Conservation (phyloP, 2,888 invertebrate genomes). For the Lochmaea crataegi region DNA sequence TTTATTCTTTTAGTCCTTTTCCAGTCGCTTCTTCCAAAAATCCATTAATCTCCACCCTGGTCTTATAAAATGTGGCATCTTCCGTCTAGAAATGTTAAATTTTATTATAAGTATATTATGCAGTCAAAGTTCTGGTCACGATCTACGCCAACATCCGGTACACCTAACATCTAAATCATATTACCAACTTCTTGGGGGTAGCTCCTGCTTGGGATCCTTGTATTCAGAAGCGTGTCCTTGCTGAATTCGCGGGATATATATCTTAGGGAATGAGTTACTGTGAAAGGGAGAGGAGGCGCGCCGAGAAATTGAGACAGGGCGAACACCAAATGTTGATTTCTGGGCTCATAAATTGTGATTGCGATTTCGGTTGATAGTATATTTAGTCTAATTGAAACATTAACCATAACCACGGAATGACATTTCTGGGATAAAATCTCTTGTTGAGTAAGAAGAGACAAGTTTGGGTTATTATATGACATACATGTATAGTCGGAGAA, state of each 20-base stretch:
- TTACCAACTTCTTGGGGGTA: slow-evolving; percentile 54
- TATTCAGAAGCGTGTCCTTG: slow-evolving; percentile 49
- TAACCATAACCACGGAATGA: background rate
- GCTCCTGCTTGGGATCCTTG: slow-evolving; percentile 52
- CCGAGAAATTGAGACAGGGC: slow-evolving; percentile 13
- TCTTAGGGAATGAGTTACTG: slow-evolving; percentile 32
- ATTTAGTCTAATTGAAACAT: background rate
- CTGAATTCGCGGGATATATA: slow-evolving; percentile 47
- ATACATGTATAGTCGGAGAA: too few relatives aligned
- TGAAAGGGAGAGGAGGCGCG: slow-evolving; percentile 17
- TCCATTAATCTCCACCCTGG: too few relatives aligned
- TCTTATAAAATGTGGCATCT: too few relatives aligned
- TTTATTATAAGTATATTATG: slow-evolving; percentile 63
- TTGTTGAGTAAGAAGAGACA: background rate
- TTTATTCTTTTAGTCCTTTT: too few relatives aligned
- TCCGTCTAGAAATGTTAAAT: slow-evolving; percentile 51
- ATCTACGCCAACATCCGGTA: slow-evolving; percentile 62
- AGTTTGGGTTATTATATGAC: too few relatives aligned
- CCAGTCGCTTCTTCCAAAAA: too few relatives aligned
- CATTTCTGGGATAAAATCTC: background rate
- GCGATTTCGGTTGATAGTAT: slow-evolving; percentile 3
- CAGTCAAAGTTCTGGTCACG: slow-evolving; percentile 64
- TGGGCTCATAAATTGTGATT: slow-evolving; percentile 10
- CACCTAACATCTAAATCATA: slow-evolving; percentile 64
- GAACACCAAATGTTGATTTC: slow-evolving; percentile 19